Evolutionary conservation across 2,888 invertebrate species (phyloP), one percentile per base, ranked within the genome.

Genomic region (Eurois occulta): DNA sequence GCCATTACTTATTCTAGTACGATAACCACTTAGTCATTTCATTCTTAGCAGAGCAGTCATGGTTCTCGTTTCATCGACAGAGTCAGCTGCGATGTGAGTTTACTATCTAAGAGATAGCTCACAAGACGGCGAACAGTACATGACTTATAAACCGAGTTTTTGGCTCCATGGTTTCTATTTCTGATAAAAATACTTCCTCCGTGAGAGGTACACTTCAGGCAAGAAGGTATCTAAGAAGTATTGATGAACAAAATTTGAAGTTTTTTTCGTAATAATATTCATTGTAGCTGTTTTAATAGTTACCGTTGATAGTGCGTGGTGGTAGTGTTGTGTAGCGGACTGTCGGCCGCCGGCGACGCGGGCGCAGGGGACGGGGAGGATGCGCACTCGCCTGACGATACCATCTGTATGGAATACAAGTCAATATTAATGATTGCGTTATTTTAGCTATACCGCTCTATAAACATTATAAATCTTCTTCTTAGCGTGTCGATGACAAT

Each of bases 271-370:
- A 6, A 28, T 8, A 43, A 13, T 11, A n/a, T 41, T 66, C 2
- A 10, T 24, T n/a, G 16, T 21, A 28, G 28, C 1, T 21, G 7
- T 32, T 43, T 2, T 4, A 3, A 10, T 46, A 48, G 13, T 58
- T 97, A 98, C 91, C 97, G 97, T 78, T 97, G 97, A 52, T 98
- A 98, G 85, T 97, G 97, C 95, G 92, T 93, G 66, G 94, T 92
- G 69, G 92, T 90, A 72, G 92, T 91, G 78, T 89, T 91, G 89
- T 97, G 97, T 6, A 97, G 97, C 0, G 98, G 97, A 24, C 97
- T 95, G 93, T 97, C 98, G 0, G 92, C 85, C 1, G 95, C 94
- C 0, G 95, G 95, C 0, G 95, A 91, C 7, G 94, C 92, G 11
- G 94, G 92, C 4, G 94, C 88, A 79, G 87, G 94, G 66, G 89